Conservation (phyloP, 2,113 vertebrate genomes). For the Ursus arctos region DNA sequence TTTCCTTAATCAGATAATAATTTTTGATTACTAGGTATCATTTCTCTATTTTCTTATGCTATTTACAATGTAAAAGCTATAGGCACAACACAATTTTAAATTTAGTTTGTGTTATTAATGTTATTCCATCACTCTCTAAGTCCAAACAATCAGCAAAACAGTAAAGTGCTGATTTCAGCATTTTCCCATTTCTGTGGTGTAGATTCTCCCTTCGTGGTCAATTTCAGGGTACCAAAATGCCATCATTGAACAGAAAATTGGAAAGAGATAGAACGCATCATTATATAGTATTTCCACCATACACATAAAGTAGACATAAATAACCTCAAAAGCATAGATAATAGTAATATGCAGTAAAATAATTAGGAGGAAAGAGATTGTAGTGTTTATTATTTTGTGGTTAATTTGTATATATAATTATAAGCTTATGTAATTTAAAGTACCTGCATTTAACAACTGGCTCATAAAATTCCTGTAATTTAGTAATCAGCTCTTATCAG, state of each 20-base stretch:
- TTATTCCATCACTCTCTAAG: background rate
- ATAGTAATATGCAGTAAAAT: background rate
- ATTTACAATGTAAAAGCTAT: background rate
- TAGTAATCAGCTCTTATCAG: background rate
- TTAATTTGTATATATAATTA: background rate
- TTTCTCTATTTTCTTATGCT: background rate
- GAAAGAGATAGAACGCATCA: background rate
- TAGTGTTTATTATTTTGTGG: background rate
- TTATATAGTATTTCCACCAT: background rate
- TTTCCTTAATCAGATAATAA: background rate
- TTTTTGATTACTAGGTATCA: background rate
- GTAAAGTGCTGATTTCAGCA: background rate
- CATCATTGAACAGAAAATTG: background rate
- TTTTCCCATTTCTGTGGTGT: background rate
- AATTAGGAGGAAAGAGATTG: background rate
- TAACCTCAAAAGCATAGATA: background rate
- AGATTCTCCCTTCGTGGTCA: background rate
- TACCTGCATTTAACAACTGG: background rate
- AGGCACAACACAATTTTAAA: background rate
- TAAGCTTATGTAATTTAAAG: background rate
- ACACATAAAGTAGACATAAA: background rate
- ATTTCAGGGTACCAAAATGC: background rate
- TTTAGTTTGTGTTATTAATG: background rate
- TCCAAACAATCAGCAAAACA: background rate
- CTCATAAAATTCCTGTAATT: background rate